Conservation (phyloP, 2,888 invertebrate genomes). For the Camponotus fellah region DNA sequence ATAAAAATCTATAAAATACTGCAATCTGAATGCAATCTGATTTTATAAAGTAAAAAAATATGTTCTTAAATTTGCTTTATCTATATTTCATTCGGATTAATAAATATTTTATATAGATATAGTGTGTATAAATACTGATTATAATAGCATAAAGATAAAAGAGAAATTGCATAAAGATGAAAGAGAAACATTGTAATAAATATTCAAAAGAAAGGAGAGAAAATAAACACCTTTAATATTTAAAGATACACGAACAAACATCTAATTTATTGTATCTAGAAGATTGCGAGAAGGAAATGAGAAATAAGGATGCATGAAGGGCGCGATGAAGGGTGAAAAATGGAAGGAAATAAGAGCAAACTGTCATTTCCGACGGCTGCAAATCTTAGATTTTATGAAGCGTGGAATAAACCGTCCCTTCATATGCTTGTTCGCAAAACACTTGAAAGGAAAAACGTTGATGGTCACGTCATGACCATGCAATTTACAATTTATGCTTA, state of each 20-base stretch:
- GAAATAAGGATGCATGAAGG: slow-evolving; percentile 9
- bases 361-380: slow-evolving; percentile 72
- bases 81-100: not conserved
- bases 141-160: not conserved
- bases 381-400: slow-evolving; percentile 61
- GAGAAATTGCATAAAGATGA: too few species aligned
- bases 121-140: not conserved
- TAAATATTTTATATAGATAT: not conserved
- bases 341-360: slow-evolving; percentile 43
- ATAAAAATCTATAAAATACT: not conserved
- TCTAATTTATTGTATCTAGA: not conserved
- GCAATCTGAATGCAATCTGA: not conserved
- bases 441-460: slow-evolving; percentile 29
- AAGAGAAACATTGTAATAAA: not conserved
- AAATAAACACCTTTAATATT: slow-evolving; percentile 12
- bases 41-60: not conserved
- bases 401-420: slow-evolving; percentile 49
- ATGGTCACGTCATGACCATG: slow-evolving; percentile 32
- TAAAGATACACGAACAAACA: slow-evolving; percentile 1
- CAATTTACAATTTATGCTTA: slow-evolving; percentile 22
- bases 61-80: not conserved
- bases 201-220: not conserved
- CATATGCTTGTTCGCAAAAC: slow-evolving; percentile 26
- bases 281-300: slow-evolving; percentile 25
- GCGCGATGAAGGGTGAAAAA: slow-evolving; percentile 28